phyloP scores from a whole-genome alignment of 2,797 vertebrate genomes.

The Pelodytes ibericus region DNA sequence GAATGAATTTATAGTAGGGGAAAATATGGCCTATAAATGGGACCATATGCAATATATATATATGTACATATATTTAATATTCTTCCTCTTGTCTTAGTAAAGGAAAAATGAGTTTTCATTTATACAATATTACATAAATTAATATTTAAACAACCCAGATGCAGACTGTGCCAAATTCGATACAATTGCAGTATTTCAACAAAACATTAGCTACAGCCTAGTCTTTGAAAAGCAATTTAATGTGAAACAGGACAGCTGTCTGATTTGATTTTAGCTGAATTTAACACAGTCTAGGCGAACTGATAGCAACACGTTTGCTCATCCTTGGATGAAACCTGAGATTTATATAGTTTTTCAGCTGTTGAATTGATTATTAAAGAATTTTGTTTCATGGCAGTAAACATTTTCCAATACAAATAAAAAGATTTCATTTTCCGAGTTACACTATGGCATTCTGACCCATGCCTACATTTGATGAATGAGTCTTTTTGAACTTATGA shows the following conservation, averaged over 20 bases:
- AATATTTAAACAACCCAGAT: neutral
- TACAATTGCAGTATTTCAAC: slow-evolving; percentile 14
- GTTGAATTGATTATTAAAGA: slow-evolving; percentile 28
- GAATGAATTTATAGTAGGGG: no score
- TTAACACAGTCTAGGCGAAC: slow-evolving; percentile 40
- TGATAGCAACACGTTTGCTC: slow-evolving; percentile 35
- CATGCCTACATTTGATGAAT: slow-evolving; percentile 15
- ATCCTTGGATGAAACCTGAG: slow-evolving; percentile 11
- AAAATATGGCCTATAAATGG: no score
- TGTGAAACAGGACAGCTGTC: slow-evolving; percentile 46
- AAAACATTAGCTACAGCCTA: slow-evolving; percentile 25
- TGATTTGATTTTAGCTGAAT: slow-evolving; percentile 45
- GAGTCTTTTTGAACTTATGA: slow-evolving; percentile 25
- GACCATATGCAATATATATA: no score
- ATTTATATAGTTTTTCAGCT: neutral
- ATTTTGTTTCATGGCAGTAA: slow-evolving; percentile 21
- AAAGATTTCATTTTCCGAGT: slow-evolving; percentile 2
- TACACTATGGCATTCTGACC: neutral
- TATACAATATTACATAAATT: neutral
- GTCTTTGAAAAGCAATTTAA: slow-evolving; percentile 31
- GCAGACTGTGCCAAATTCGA: neutral
- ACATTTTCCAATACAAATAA: slow-evolving; percentile 30
- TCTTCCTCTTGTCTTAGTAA: no score
- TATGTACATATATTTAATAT: no score
- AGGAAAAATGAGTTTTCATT: no score